A percentile compares a stretch with the other conserved stretches of the same genome.
Conservation (phyloP, 1,140 invertebrate genomes). For the Patella vulgata region DNA sequence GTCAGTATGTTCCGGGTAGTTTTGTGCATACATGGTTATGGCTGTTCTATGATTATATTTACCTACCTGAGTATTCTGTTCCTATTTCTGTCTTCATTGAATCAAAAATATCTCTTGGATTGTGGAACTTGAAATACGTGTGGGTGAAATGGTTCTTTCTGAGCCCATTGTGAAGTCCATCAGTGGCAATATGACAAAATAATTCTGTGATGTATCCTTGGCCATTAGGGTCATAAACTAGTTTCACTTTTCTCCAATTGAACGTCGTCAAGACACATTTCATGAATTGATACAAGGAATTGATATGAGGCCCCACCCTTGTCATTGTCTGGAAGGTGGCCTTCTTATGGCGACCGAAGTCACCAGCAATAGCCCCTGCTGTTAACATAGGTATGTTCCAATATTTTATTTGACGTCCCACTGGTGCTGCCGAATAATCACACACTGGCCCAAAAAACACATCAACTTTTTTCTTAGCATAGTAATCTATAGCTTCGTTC, state of each 20-base stretch:
- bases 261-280: constrained; percentile 72
- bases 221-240: constrained; percentile 78
- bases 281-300: constrained; percentile 76
- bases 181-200: constrained; percentile 66
- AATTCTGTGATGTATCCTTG: constrained; percentile 66
- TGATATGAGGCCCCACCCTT: constrained; percentile 85
- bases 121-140: constrained; percentile 6
- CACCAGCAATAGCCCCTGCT: constrained; percentile 82
- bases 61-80: constrained; percentile 14
- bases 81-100: constrained; percentile 9
- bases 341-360: constrained; percentile 71
- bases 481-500: constrained; percentile 55
- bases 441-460: constrained; percentile 90
- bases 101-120: background rate
- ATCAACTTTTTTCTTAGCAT: constrained; percentile 68
- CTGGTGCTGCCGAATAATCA: constrained; percentile 90
- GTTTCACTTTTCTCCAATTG: constrained; percentile 74
- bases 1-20: no score
- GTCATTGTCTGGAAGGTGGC: constrained; percentile 80
- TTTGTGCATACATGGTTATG: no score
- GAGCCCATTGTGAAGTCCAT: constrained; percentile 32
- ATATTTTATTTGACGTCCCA: constrained; percentile 76
- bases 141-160: constrained; percentile 1
- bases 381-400: constrained; percentile 90
- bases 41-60: no score